Percentiles rank a stretch among this genome's conserved stretches.
Evolutionary conservation across 1,140 invertebrate genomes (phyloP).

Genomic region (Metopolophium dirhodum): DNA sequence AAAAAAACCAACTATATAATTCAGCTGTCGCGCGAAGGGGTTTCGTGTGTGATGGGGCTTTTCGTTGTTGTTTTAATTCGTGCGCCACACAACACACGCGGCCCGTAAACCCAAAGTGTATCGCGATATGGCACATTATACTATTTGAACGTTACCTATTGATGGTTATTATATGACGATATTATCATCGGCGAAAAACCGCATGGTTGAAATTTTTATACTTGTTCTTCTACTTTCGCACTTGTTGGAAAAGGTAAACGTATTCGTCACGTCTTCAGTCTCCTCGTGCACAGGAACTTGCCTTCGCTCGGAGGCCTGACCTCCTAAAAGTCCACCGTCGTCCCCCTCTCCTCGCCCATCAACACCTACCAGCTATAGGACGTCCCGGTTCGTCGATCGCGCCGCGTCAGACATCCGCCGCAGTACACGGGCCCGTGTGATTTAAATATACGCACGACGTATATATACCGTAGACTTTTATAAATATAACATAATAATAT

Average conservation of each 20-base stretch:
- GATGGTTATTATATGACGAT: no score
- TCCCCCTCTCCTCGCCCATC: not conserved
- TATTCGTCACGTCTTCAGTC: no score
- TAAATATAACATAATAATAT: not conserved
- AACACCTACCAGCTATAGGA: not conserved
- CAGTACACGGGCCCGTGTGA: not conserved
- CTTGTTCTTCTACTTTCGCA: no score
- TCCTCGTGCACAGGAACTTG: not conserved
- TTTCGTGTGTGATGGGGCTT: not conserved
- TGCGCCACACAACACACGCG: not conserved
- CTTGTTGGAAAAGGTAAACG: no score
- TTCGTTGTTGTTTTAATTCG: not conserved
- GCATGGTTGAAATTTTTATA: no score
- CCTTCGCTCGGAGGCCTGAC: not conserved
- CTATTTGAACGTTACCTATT: not conserved
- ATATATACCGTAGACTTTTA: not conserved
- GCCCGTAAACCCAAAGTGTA: not conserved
- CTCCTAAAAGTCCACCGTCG: not conserved
- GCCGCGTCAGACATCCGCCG: not conserved
- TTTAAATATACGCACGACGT: not conserved
- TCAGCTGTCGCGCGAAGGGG: constrained; percentile 27
- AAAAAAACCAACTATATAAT: not conserved
- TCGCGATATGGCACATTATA: not conserved
- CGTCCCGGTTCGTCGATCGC: not conserved
- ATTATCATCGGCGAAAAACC: not conserved